Percentiles rank a stretch among this genome's conserved stretches.
Conservation (phyloP, 1,140 invertebrate species). For the Lasaia peninsularis region DNA sequence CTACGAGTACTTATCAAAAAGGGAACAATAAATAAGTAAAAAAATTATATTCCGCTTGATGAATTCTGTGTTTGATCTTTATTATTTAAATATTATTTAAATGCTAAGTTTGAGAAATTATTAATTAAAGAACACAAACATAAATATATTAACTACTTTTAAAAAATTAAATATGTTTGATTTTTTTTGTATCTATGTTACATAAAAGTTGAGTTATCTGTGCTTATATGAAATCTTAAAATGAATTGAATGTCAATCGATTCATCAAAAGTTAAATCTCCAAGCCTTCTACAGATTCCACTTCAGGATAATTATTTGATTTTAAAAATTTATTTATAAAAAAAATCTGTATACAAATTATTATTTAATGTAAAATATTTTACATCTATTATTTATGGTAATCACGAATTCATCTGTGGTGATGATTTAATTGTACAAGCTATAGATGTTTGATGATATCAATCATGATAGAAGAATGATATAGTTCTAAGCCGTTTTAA, state of each 20-base stretch:
- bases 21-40: background rate
- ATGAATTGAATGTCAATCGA: conserved; percentile 51
- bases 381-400: background rate
- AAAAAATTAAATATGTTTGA: background rate
- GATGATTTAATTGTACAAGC: background rate
- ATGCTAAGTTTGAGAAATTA: no score
- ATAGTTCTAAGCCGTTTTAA: conserved; percentile 28
- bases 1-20: conserved; percentile 18
- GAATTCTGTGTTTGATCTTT: no score
- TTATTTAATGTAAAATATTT: conserved; percentile 11
- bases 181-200: conserved; percentile 10
- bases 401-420: background rate
- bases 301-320: conserved; percentile 29
- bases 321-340: conserved; percentile 46
- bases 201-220: conserved; percentile 16
- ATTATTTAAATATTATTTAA: no score
- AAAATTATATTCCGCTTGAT: no score
- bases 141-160: no score
- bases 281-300: conserved; percentile 61
- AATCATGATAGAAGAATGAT: conserved; percentile 1
- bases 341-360: conserved; percentile 52
- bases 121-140: no score
- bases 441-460: background rate
- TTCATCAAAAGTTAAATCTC: conserved; percentile 47
- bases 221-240: conserved; percentile 30